Conservation (phyloP, 92 coral and sea anemone species). For the Paramuricea clavata region DNA sequence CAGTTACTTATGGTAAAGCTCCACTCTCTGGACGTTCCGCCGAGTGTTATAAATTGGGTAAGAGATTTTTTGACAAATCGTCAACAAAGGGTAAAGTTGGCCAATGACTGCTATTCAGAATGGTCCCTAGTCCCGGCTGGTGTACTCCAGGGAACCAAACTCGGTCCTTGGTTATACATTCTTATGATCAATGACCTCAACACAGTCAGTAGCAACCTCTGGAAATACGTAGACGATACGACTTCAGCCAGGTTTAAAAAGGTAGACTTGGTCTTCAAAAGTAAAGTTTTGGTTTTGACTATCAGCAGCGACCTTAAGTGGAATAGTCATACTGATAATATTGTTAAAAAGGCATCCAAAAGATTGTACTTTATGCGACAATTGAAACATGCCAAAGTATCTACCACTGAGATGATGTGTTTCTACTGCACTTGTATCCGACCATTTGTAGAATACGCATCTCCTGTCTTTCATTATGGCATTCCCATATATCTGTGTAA, state of each 20-base stretch:
- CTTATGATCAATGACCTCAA: conserved; percentile 25
- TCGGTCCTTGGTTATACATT: background rate
- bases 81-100: background rate
- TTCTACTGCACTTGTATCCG: conserved; percentile 12
- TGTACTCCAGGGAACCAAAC: conserved; percentile 28
- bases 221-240: conserved; percentile 19
- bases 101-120: conserved; percentile 2
- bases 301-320: background rate
- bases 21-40: too few relatives aligned
- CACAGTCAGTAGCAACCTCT: background rate
- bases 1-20: too few relatives aligned
- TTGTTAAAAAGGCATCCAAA: background rate
- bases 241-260: background rate
- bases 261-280: too few relatives aligned
- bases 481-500: conserved; percentile 7
- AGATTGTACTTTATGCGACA: conserved; percentile 25
- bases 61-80: too few relatives aligned
- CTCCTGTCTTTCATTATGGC: background rate
- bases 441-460: background rate
- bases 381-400: background rate
- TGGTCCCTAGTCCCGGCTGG: conserved; percentile 5
- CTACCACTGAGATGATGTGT: background rate
- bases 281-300: background rate
- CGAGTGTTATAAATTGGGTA: too few relatives aligned
- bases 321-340: conserved; percentile 14